Conservation (phyloP, 2,888 invertebrate genomes). For the Ophion costatus region DNA sequence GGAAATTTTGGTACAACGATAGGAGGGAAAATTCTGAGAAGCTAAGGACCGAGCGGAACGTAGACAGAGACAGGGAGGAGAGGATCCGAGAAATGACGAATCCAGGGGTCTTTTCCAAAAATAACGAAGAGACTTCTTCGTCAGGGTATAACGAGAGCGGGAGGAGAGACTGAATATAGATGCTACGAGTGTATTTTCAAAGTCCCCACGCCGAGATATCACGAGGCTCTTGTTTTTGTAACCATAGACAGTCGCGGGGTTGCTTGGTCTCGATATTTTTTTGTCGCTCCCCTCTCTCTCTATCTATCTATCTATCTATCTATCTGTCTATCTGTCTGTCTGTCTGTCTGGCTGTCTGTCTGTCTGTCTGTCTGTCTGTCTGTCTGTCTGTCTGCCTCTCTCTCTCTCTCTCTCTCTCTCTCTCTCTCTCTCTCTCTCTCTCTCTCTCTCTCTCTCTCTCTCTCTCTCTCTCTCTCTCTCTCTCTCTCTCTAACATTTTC, state of each 20-base stretch:
- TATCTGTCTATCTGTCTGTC: background rate
- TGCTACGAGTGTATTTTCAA: conserved; percentile 53
- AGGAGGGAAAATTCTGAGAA: background rate
- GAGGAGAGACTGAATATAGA: conserved; percentile 40
- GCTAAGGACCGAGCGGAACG: background rate
- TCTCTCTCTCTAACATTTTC: background rate
- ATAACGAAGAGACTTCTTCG: conserved; percentile 62
- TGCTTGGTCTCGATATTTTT: background rate
- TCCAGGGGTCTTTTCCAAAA: conserved; percentile 66
- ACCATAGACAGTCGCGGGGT: conserved; percentile 50
- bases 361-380: too few species aligned
- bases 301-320: background rate
- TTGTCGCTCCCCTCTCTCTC: background rate
- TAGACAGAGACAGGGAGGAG: conserved; percentile 4
- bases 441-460: background rate
- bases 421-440: conserved; percentile 8
- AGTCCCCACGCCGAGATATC: conserved; percentile 60
- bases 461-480: conserved; percentile 17
- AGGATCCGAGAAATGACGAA: conserved; percentile 39
- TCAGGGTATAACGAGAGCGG: conserved; percentile 42
- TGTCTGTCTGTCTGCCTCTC: too few species aligned
- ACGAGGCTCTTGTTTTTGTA: conserved; percentile 46
- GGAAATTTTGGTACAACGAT: background rate
- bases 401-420: background rate
- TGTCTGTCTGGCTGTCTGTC: too few species aligned